Percentiles rank a stretch among this genome's conserved stretches.
phyloP scores from a whole-genome alignment of 2,113 vertebrate genomes.

The sheep (Ovis aries) region ARS-UI_Ramb_v3.0 NC_056080.1:46655001-46655500 shows the following conservation, averaged over 20 bases:
- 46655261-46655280: slow-evolving; percentile 64
- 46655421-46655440: background rate
- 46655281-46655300: slow-evolving; percentile 39
- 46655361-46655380: background rate
- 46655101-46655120: background rate
- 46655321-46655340: slow-evolving; percentile 29
- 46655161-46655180: slow-evolving; percentile 25
- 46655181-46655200: background rate
- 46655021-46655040: background rate
- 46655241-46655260: background rate
- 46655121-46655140: background rate
- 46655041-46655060: slow-evolving; percentile 33
- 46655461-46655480: background rate
- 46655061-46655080: background rate
- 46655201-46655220: slow-evolving; percentile 58
- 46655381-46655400: background rate
- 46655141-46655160: background rate
- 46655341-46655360: slow-evolving; percentile 8
- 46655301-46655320: background rate
- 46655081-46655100: background rate
- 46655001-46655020: background rate
- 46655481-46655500: background rate
- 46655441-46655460: background rate
- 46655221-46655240: background rate
- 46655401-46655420: background rate